phyloP scores from a whole-genome alignment of 2,888 invertebrate genomes.

The Chrysopilus asiliformis region DNA sequence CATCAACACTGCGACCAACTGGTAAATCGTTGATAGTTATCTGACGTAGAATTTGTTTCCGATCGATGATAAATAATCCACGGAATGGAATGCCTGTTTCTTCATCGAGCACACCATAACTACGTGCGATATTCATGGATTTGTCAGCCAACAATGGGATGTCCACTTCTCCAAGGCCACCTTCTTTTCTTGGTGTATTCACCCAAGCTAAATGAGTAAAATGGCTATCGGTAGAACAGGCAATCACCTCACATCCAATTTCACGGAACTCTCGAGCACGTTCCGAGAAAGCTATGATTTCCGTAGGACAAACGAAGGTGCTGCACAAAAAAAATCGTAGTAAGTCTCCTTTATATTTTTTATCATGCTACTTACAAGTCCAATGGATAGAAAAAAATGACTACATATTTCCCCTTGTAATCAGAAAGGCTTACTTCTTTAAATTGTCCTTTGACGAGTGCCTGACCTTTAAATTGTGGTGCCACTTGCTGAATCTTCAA shows the following conservation, averaged over 20 bases:
- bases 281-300: constrained; percentile 96
- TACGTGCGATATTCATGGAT: constrained; percentile 67
- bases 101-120: constrained; percentile 84
- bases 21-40: constrained; percentile 95
- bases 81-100: constrained; percentile 86
- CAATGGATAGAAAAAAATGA: constrained; percentile 84
- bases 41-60: constrained; percentile 75
- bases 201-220: constrained; percentile 96
- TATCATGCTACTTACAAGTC: constrained; percentile 87
- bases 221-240: constrained; percentile 91
- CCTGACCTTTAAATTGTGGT: constrained; percentile 72
- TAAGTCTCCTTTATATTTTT: background rate
- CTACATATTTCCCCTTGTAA: constrained; percentile 76
- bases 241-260: constrained; percentile 77
- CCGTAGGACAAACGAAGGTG: constrained; percentile 81
- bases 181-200: constrained; percentile 87
- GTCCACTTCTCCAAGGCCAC: constrained; percentile 85
- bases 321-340: constrained; percentile 25
- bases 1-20: constrained; percentile 84
- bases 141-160: constrained; percentile 93
- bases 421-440: constrained; percentile 61
- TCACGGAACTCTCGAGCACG: constrained; percentile 67
- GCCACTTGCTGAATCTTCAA: constrained; percentile 56
- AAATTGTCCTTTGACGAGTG: constrained; percentile 69
- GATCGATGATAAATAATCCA: constrained; percentile 92